These are phyloP conservation scores for Apotomis capreana DNA, from an alignment of 2,888 invertebrate species.

Conservation along the genomic window DNA sequence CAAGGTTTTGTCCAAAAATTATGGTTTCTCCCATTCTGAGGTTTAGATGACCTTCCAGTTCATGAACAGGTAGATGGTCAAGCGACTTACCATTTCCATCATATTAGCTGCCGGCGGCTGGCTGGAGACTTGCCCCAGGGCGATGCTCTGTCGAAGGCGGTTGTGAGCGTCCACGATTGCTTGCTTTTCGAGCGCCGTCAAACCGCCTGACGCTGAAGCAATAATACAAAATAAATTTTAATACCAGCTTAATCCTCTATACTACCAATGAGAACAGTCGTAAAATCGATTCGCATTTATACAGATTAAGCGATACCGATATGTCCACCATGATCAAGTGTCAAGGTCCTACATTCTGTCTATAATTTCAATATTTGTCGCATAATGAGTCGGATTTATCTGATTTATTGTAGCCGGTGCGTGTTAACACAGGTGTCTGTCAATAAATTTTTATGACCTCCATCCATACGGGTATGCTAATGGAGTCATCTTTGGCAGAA, in stretches of 20 bases:
- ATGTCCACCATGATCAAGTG: slow-evolving; percentile 48
- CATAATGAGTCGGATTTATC: slow-evolving; percentile 61
- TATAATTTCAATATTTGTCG: slow-evolving; percentile 53
- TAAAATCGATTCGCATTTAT: slow-evolving; percentile 29
- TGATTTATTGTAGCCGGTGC: slow-evolving; percentile 70
- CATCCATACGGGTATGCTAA: slow-evolving; percentile 73
- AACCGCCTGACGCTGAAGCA: slow-evolving; percentile 85
- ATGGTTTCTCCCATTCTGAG: too few relatives aligned
- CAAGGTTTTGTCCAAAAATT: too few relatives aligned
- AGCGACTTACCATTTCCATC: slow-evolving; percentile 89
- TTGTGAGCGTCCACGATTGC: slow-evolving; percentile 92
- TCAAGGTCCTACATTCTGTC: slow-evolving; percentile 54
- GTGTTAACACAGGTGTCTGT: slow-evolving; percentile 72
- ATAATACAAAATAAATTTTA: slow-evolving; percentile 28
- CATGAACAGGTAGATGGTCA: background rate
- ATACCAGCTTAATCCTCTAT: slow-evolving; percentile 17
- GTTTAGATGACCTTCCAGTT: too few relatives aligned
- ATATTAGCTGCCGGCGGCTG: slow-evolving; percentile 93
- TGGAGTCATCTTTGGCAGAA: slow-evolving; percentile 63
- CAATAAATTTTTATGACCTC: slow-evolving; percentile 79
- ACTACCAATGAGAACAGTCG: slow-evolving; percentile 5
- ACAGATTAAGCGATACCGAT: slow-evolving; percentile 36
- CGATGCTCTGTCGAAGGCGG: slow-evolving; percentile 89
- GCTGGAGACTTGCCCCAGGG: slow-evolving; percentile 88
- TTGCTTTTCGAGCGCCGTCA: slow-evolving; percentile 88